phyloP scores from a whole-genome alignment of 2,113 vertebrate genomes.

The Caracal caracal region DNA sequence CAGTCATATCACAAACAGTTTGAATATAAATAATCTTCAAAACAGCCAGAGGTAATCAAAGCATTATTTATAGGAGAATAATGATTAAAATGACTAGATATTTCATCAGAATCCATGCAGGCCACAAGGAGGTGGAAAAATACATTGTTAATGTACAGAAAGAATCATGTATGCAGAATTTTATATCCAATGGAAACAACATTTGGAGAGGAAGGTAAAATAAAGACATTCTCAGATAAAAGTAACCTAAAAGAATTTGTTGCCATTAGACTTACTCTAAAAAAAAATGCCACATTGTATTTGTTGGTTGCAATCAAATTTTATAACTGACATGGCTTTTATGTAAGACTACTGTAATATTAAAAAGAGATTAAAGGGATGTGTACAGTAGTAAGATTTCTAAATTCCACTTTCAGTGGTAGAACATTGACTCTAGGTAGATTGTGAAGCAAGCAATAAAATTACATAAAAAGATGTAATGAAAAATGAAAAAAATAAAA shows the following conservation, averaged over 20 bases:
- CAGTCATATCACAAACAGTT: background rate
- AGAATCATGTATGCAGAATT: background rate
- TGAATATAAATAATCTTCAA: background rate
- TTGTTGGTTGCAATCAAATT: background rate
- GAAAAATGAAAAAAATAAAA: background rate
- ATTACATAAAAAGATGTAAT: background rate
- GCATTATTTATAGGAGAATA: background rate
- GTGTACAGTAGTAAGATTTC: background rate
- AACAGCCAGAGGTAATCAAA: background rate
- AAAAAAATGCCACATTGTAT: background rate
- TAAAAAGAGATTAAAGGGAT: background rate
- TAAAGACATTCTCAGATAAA: background rate
- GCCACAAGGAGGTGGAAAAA: background rate
- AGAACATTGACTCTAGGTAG: background rate
- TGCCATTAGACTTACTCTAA: background rate
- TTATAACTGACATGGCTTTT: background rate
- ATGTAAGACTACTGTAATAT: background rate
- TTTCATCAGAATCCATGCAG: background rate
- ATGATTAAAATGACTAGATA: background rate
- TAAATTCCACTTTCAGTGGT: background rate
- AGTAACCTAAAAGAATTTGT: background rate
- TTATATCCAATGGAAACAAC: background rate
- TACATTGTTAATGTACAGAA: background rate
- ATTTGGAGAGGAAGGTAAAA: background rate
- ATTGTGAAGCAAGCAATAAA: background rate